phyloP scores from a whole-genome alignment of 2,113 vertebrate genomes.

The Arenaria interpres region DNA sequence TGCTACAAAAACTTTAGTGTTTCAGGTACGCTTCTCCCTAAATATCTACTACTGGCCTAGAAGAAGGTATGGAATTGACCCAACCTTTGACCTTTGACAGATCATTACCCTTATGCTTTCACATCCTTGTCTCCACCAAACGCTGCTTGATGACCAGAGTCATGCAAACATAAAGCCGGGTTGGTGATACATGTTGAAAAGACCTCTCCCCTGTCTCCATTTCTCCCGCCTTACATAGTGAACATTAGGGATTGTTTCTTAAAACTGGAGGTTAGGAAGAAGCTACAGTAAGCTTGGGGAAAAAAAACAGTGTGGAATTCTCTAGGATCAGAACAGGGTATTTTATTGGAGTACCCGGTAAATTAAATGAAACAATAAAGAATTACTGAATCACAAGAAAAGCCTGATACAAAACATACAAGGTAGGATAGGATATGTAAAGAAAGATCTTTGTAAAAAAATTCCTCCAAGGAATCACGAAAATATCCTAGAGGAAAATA shows the following conservation, averaged over 20 bases:
- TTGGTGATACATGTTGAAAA: not conserved
- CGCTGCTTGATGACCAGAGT: not conserved
- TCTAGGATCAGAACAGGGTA: not conserved
- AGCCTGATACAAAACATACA: not conserved
- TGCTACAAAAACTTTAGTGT: not conserved
- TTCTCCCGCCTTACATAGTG: not conserved
- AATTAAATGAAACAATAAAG: not conserved
- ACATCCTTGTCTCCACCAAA: not conserved
- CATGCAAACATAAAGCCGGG: not conserved
- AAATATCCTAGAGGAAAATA: not conserved
- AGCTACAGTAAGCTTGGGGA: not conserved
- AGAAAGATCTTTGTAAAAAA: not conserved
- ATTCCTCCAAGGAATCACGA: not conserved
- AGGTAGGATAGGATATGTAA: not conserved
- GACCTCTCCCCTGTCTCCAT: not conserved
- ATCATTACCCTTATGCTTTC: not conserved
- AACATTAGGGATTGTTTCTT: not conserved
- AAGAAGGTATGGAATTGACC: not conserved
- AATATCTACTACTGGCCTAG: not conserved
- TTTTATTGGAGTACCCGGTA: not conserved
- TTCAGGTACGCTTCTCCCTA: not conserved
- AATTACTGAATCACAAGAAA: not conserved
- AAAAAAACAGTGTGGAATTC: not conserved
- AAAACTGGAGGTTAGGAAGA: not conserved
- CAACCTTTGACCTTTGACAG: not conserved